Conservation (phyloP, 1,140 invertebrate genomes). For the Limonius californicus region DNA sequence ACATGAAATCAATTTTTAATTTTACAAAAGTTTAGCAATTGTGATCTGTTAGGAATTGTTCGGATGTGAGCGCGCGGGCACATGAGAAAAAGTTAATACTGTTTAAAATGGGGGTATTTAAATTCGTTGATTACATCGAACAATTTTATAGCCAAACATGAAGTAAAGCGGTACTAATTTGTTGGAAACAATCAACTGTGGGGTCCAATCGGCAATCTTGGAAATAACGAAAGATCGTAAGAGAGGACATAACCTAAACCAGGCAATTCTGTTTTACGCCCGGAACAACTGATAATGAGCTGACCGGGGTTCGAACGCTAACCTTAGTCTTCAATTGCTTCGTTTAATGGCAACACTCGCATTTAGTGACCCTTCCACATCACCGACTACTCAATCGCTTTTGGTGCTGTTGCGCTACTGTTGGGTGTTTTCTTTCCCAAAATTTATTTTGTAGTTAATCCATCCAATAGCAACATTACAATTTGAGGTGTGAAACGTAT, state of each 20-base stretch:
- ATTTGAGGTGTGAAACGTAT: too few relatives aligned
- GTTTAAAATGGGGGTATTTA: too few relatives aligned
- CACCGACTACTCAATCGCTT: constrained; percentile 8
- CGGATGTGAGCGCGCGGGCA: too few relatives aligned
- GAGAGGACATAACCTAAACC: constrained; percentile 14
- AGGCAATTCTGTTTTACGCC: constrained; percentile 27
- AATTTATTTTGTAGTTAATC: too few relatives aligned
- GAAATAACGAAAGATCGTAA: constrained; percentile 9
- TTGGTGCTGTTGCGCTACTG: background rate
- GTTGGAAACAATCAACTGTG: constrained; percentile 20
- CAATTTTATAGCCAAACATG: background rate
- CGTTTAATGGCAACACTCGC: constrained; percentile 14
- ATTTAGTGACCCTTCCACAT: constrained; percentile 6
- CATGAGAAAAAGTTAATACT: too few relatives aligned
- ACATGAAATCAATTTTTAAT: too few relatives aligned
- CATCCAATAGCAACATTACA: too few relatives aligned
- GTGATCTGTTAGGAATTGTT: too few relatives aligned
- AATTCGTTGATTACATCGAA: too few relatives aligned
- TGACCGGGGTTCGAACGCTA: constrained; percentile 19
- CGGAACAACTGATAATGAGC: constrained; percentile 30
- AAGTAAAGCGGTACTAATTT: constrained; percentile 7
- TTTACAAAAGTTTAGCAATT: too few relatives aligned
- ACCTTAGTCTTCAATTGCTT: constrained; percentile 9
- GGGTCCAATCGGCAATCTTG: constrained; percentile 22
- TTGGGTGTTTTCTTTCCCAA: too few relatives aligned